Percentiles rank a stretch among this genome's conserved stretches.
These are phyloP conservation scores for Tenthredo livida DNA, from an alignment of 2,888 invertebrate species.

Conservation along the genomic window DNA sequence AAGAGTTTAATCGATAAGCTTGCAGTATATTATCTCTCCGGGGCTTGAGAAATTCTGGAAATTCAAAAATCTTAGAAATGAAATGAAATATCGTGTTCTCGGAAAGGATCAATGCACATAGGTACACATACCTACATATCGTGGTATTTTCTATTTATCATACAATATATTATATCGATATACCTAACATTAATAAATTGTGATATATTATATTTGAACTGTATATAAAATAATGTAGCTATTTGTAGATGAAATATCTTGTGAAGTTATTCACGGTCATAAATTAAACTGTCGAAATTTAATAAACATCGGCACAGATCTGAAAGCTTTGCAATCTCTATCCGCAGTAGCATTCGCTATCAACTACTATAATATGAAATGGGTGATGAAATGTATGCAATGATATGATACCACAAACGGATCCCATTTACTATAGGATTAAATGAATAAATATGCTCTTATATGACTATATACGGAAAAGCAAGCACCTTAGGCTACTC, in stretches of 20 bases:
- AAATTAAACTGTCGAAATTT: neutral
- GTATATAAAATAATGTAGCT: neutral
- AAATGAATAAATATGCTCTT: slow-evolving; percentile 36
- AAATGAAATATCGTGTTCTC: too few species aligned
- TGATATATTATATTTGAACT: neutral
- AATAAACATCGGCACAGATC: slow-evolving; percentile 17
- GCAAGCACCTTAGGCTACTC: slow-evolving; percentile 40
- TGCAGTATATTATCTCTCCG: neutral
- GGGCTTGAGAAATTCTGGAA: neutral
- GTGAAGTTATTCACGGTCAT: neutral
- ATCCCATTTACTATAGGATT: slow-evolving; percentile 28
- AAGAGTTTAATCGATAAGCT: slow-evolving; percentile 22
- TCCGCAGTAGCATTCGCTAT: slow-evolving; percentile 15
- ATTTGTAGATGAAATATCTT: neutral
- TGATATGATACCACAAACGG: slow-evolving; percentile 5
- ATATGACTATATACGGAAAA: slow-evolving; percentile 31
- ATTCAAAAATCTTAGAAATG: neutral
- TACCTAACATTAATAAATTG: neutral
- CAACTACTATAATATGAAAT: neutral
- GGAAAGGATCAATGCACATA: too few species aligned
- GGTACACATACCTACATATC: neutral
- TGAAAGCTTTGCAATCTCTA: slow-evolving; percentile 28
- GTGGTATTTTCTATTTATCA: neutral
- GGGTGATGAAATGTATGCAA: slow-evolving; percentile 11
- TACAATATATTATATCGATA: neutral